Evolutionary conservation across 2,888 invertebrate species (phyloP).

Genomic region (Xanthostigma xanthostigma): DNA sequence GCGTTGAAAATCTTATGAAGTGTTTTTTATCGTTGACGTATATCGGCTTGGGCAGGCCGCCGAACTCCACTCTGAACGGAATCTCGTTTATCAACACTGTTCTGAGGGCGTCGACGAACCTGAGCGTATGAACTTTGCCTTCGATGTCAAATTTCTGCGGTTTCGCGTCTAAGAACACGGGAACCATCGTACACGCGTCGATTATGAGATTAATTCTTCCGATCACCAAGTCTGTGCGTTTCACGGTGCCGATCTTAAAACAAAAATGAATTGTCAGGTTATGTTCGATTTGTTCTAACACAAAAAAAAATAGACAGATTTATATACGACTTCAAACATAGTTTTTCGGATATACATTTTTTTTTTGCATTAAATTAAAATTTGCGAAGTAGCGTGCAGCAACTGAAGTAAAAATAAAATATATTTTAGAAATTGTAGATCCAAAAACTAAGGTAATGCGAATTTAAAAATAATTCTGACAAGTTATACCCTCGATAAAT

Average conservation of each 20-base stretch:
- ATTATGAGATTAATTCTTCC: conserved; percentile 75
- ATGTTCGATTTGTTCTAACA: too few relatives aligned
- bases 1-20: conserved; percentile 64
- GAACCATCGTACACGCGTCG: conserved; percentile 62
- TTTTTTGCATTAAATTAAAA: too few relatives aligned
- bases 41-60: conserved; percentile 68
- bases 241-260: conserved; percentile 49
- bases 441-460: too few relatives aligned
- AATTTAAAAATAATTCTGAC: too few relatives aligned
- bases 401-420: too few relatives aligned
- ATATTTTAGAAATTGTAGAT: too few relatives aligned
- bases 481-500: too few relatives aligned
- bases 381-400: too few relatives aligned
- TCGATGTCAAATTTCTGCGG: conserved; percentile 64
- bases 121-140: conserved; percentile 54
- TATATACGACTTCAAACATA: too few relatives aligned
- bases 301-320: too few relatives aligned
- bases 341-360: too few relatives aligned
- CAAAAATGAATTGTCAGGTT: too few relatives aligned
- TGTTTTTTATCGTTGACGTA: conserved; percentile 58
- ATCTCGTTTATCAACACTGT: conserved; percentile 67
- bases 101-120: conserved; percentile 63
- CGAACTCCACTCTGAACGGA: conserved; percentile 66
- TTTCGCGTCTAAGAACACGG: conserved; percentile 71
- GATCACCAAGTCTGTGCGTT: conserved; percentile 66